These are phyloP conservation scores for Eubucco bourcierii DNA, from an alignment of 2,113 vertebrate species.

Conservation along the genomic window DNA sequence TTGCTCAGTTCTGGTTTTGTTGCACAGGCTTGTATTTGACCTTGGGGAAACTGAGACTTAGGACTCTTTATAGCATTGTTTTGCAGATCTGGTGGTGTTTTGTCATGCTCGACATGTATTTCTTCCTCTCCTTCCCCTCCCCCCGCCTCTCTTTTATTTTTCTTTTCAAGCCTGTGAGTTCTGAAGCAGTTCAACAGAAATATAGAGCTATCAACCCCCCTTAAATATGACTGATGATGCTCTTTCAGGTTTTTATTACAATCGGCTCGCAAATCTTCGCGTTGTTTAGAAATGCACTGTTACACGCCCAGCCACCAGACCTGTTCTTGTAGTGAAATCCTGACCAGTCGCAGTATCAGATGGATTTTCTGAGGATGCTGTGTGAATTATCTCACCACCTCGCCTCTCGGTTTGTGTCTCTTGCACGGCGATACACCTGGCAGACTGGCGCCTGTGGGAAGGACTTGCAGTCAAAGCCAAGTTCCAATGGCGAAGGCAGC, in stretches of 20 bases:
- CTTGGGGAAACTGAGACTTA: not conserved
- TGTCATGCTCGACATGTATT: not conserved
- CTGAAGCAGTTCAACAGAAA: not conserved
- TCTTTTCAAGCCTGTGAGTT: not conserved
- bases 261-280: not conserved
- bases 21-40: not conserved
- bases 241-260: not conserved
- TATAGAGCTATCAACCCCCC: not conserved
- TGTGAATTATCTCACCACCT: not conserved
- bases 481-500: not conserved
- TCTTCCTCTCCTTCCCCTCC: not conserved
- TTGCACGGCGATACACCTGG: not conserved
- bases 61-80: not conserved
- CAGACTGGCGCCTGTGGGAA: not conserved
- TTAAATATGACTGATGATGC: not conserved
- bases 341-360: too few relatives aligned
- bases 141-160: accelerated
- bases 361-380: not conserved
- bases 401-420: not conserved
- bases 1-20: not conserved
- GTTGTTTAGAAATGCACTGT: not conserved
- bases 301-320: not conserved
- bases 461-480: not conserved
- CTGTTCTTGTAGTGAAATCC: not conserved
- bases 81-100: not conserved